phyloP scores from a whole-genome alignment of 2,797 vertebrate species.

The Catharus ustulatus region DNA sequence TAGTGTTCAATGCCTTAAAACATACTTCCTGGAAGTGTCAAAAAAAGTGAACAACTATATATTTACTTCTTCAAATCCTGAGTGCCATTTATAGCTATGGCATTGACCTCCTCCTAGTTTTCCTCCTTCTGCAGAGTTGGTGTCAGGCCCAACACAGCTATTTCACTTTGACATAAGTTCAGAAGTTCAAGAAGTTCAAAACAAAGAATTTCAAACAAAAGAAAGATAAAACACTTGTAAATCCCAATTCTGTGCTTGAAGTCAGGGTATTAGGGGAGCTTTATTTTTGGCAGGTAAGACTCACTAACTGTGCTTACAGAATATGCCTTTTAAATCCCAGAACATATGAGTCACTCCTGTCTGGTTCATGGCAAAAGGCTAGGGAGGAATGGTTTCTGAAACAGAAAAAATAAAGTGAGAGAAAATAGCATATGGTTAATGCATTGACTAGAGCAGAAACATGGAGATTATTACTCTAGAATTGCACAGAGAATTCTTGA shows the following conservation, averaged over 20 bases:
- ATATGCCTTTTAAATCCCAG: constrained; percentile 29
- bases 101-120: not conserved
- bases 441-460: not conserved
- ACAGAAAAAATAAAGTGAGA: not conserved
- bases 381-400: not conserved
- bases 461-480: not conserved
- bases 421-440: not conserved
- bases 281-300: constrained; percentile 10
- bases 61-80: not conserved
- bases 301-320: not conserved
- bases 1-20: not conserved
- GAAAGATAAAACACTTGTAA: not conserved
- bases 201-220: not conserved
- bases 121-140: not conserved
- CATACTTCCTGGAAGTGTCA: not conserved
- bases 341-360: constrained; percentile 35
- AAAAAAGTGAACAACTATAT: not conserved
- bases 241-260: not conserved
- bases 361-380: constrained; percentile 5
- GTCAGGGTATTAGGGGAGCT: not conserved
- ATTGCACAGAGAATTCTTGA: not conserved
- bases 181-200: not conserved
- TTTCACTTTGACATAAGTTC: not conserved
- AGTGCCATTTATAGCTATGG: not conserved
- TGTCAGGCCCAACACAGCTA: not conserved